Percentiles rank a stretch among this genome's conserved stretches.
phyloP scores from a whole-genome alignment of 2,888 invertebrate genomes.

The Spodoptera littoralis region DNA sequence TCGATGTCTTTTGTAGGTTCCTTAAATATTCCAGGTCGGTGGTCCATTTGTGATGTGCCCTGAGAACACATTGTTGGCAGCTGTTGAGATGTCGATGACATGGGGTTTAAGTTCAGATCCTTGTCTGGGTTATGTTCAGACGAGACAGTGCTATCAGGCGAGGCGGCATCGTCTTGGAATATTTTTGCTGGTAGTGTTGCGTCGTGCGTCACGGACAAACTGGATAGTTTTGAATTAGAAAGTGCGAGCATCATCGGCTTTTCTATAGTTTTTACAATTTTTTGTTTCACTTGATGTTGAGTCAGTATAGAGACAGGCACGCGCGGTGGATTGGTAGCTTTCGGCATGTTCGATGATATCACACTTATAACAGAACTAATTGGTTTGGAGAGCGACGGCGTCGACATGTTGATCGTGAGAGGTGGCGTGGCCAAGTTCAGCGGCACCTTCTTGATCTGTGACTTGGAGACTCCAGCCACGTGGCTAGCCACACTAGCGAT shows the following conservation, averaged over 20 bases:
- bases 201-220: slow-evolving; percentile 88
- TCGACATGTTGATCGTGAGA: slow-evolving; percentile 76
- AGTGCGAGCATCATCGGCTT: slow-evolving; percentile 86
- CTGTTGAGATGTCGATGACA: slow-evolving; percentile 64
- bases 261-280: slow-evolving; percentile 85
- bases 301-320: slow-evolving; percentile 83
- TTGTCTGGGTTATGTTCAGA: slow-evolving; percentile 70
- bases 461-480: slow-evolving; percentile 61
- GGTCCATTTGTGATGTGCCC: slow-evolving; percentile 63
- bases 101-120: slow-evolving; percentile 63
- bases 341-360: slow-evolving; percentile 82
- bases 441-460: slow-evolving; percentile 70
- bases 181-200: slow-evolving; percentile 90
- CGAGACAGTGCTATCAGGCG: slow-evolving; percentile 86
- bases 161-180: slow-evolving; percentile 91
- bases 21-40: slow-evolving; percentile 67
- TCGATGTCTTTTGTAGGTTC: slow-evolving; percentile 80
- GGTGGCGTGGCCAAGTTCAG: slow-evolving; percentile 76
- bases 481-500: slow-evolving; percentile 63
- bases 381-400: slow-evolving; percentile 77
- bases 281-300: slow-evolving; percentile 86
- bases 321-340: slow-evolving; percentile 71
- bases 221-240: slow-evolving; percentile 87
- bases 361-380: slow-evolving; percentile 85
- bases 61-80: slow-evolving; percentile 64